Base-by-base conservation (phyloP, 2,888 invertebrate genomes). In the Melanargia galathea region DNA sequence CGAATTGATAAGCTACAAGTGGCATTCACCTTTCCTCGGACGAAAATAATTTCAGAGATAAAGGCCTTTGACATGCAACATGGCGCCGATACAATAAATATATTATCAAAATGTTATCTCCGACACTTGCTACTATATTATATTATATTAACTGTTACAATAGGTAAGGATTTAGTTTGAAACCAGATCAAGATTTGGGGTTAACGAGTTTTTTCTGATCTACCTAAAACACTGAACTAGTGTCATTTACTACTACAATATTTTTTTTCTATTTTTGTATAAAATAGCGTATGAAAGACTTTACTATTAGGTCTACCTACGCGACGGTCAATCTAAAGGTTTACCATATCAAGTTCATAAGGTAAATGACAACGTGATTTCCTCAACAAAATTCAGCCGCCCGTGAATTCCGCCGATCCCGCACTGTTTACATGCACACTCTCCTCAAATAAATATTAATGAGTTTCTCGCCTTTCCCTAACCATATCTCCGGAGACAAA, bases 361-460 rank as follows among this genome's bases (percentile, higher is more conserved):
- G 43, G 40, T 43, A 43, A 18, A 6, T 43, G 18, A 43, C 16
- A 43, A 43, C 30, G 7, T 43, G 18, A 43, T 10, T 24, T 26
- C 26, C 30, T 4, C 18, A 26, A 8, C 2, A 43, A 18, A 18
- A 43, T 2, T 8, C 16, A n/a, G n/a, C n/a, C n/a, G n/a, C 7
- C 1, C 40, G 2, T 8, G 18, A 8, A 18, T 18, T 2, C 43
- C 16, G 8, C 16, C 16, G 38, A 22, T 48, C 24, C 6, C 24
- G 24, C 56, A 35, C 49, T 60, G 46, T 38, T 60, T 60, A 43
- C 10, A 38, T 18, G 38, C 24, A 55, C 63, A 26, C 45, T 30
- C 46, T 45, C 63, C 57, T n/a, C n/a, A n/a, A n/a, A n/a, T 84
- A 84, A 81, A 87, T 86, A 83, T 82, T 80, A 81, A 82, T 79